A percentile compares a stretch with the other conserved stretches of the same genome.
Evolutionary conservation across 2,113 vertebrate genomes (phyloP).

Genomic region (Nothoprocta pentlandii): DNA sequence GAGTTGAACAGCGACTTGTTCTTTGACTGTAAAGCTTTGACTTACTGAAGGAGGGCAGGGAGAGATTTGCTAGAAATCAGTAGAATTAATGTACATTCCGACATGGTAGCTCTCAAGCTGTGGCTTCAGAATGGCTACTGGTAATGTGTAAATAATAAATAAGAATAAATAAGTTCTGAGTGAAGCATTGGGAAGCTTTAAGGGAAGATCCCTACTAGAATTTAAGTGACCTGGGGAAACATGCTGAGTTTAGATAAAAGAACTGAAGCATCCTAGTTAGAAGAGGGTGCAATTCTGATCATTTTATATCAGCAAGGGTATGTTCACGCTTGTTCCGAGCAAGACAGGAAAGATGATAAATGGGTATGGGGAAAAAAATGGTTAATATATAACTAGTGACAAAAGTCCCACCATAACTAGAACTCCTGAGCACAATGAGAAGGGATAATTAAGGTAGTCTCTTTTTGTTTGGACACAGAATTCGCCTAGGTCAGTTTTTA

Average conservation of each 20-base stretch:
- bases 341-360: neutral
- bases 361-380: neutral
- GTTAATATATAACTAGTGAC: neutral
- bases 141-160: neutral
- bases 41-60: neutral
- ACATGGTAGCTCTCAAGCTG: neutral
- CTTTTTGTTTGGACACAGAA: neutral
- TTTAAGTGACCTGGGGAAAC: neutral
- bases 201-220: neutral
- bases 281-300: neutral
- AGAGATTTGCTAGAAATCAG: neutral
- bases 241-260: neutral
- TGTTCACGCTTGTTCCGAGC: neutral
- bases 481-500: neutral
- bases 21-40: neutral
- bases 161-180: neutral
- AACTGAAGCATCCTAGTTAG: neutral
- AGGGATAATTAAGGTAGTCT: neutral
- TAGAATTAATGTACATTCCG: neutral
- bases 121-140: neutral
- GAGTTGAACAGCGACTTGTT: neutral
- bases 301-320: neutral
- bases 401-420: neutral
- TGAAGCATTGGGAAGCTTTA: neutral
- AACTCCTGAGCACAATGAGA: neutral